These are phyloP conservation scores for Falcaria lacertinaria DNA, from an alignment of 2,888 invertebrate species.

Conservation along the genomic window DNA sequence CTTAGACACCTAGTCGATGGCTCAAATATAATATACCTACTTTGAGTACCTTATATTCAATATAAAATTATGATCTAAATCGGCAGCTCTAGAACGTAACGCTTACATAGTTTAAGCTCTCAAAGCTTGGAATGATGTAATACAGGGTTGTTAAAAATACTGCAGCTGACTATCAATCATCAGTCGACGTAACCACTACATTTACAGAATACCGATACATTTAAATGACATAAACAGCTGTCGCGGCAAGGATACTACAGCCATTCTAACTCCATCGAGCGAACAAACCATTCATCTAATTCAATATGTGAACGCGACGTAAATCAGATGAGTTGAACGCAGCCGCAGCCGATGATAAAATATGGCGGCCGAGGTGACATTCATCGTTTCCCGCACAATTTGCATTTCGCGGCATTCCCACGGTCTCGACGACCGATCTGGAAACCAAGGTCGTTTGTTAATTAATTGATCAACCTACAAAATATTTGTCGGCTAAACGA, in stretches of 20 bases:
- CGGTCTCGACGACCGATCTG: constrained; percentile 13
- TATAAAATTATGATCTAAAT: no score
- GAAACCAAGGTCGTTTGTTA: constrained; percentile 1
- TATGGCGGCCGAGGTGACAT: constrained; percentile 38
- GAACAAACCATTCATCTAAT: constrained; percentile 40
- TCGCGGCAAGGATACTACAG: background rate
- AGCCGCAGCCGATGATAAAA: constrained; percentile 33
- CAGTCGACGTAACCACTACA: background rate
- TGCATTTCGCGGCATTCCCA: constrained; percentile 46
- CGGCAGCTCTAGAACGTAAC: no score
- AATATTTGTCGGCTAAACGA: background rate
- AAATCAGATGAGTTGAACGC: constrained; percentile 28
- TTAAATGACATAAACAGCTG: background rate
- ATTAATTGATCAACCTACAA: background rate
- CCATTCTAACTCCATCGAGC: constrained; percentile 10
- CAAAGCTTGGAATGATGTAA: no score
- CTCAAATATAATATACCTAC: no score
- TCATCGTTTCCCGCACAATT: constrained; percentile 51
- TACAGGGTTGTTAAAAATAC: no score
- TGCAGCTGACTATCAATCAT: background rate
- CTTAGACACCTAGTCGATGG: no score
- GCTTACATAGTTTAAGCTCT: no score
- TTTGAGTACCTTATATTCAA: no score
- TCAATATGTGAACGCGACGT: constrained; percentile 31
- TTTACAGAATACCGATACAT: background rate